Percentiles rank a stretch among this genome's conserved stretches.
Evolutionary conservation across 2,888 invertebrate genomes (phyloP).

Genomic region (Ichneumoninae sp.): DNA sequence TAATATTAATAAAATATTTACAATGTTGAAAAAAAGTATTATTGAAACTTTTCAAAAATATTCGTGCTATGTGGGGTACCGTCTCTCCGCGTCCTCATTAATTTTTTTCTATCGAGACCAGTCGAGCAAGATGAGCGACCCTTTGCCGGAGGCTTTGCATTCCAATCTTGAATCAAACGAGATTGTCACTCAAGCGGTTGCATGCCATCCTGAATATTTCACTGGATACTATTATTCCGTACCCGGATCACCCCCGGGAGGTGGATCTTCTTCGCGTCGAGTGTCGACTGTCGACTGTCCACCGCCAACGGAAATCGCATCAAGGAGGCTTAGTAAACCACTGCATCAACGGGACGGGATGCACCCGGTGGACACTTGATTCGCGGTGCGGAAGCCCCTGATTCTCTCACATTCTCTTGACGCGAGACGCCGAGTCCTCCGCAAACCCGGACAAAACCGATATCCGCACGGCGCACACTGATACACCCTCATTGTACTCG

Average conservation of each 20-base stretch:
- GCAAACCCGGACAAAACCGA: slow-evolving; percentile 31
- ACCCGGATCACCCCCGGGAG: not conserved
- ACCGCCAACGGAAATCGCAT: slow-evolving; percentile 22
- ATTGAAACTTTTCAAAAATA: too few relatives aligned
- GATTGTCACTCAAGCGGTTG: not conserved
- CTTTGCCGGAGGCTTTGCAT: not conserved
- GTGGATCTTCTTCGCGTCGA: not conserved
- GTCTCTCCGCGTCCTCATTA: not conserved
- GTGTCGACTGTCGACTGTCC: not conserved
- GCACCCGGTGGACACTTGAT: slow-evolving; percentile 1
- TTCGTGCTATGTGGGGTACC: too few relatives aligned
- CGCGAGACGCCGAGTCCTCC: not conserved
- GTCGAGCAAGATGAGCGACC: not conserved
- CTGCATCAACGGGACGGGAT: not conserved
- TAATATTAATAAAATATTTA: too few relatives aligned
- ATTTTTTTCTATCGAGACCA: not conserved
- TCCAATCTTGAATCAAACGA: not conserved
- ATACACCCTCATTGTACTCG: slow-evolving; percentile 3
- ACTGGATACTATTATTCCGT: not conserved
- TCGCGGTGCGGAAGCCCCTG: not conserved
- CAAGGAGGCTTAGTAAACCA: slow-evolving; percentile 3
- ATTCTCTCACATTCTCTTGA: slow-evolving; percentile 1
- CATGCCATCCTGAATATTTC: not conserved
- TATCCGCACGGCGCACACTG: not conserved
- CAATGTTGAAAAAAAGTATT: too few relatives aligned